A percentile compares a stretch with the other conserved stretches of the same genome.
These are phyloP conservation scores for Microplitis demolitor DNA, from an alignment of 1,140 invertebrate genomes.

Conservation along the genomic window DNA sequence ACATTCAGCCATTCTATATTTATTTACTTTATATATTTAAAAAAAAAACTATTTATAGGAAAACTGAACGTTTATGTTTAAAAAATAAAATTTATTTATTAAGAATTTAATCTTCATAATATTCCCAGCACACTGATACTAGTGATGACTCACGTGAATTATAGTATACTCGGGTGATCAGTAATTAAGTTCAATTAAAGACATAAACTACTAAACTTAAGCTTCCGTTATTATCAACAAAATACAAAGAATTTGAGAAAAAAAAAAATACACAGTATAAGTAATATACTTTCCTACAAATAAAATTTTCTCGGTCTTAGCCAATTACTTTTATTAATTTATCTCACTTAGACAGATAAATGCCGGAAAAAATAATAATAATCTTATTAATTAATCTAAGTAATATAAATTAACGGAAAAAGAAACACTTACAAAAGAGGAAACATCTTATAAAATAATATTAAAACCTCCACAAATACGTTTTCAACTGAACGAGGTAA, in stretches of 20 bases:
- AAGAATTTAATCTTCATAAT: neutral
- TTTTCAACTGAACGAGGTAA: neutral
- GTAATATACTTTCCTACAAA: neutral
- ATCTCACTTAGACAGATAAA: neutral
- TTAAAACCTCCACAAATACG: neutral
- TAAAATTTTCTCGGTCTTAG: neutral
- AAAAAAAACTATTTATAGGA: neutral
- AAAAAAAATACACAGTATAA: neutral
- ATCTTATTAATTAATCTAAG: neutral
- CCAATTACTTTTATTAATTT: neutral
- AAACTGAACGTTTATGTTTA: neutral
- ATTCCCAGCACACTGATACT: neutral
- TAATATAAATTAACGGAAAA: neutral
- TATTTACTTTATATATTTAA: neutral
- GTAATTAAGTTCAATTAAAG: slow-evolving; percentile 28
- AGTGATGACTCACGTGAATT: slow-evolving; percentile 18
- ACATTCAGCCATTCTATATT: too few species aligned
- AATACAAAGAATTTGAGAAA: neutral
- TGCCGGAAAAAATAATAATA: neutral
- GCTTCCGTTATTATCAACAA: slow-evolving; percentile 4
- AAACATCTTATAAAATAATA: neutral
- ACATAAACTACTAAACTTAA: slow-evolving; percentile 15
- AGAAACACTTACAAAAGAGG: neutral
- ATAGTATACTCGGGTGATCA: neutral
- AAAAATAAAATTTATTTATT: neutral